Conservation (phyloP, 2,888 invertebrate species). For the Cheilosia impressa region DNA sequence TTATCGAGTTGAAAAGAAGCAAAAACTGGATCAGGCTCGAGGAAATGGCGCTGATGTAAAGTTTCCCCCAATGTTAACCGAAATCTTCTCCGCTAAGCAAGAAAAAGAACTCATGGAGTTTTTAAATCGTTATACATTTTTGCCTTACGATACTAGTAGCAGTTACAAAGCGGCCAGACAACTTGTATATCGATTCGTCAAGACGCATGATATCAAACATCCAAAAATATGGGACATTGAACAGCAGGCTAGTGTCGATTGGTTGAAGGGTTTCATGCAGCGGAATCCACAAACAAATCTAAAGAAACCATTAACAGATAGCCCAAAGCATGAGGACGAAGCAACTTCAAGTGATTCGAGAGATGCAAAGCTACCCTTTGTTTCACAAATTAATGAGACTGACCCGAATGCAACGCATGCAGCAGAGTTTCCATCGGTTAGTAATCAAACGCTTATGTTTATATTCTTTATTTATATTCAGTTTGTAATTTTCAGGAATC, state of each 20-base stretch:
- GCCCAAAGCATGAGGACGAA: slow-evolving; percentile 14
- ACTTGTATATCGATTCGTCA: slow-evolving; percentile 68
- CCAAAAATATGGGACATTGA: slow-evolving; percentile 65
- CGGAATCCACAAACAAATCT: slow-evolving; percentile 64
- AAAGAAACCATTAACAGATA: slow-evolving; percentile 22
- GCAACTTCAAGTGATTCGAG: neutral
- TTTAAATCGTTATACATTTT: slow-evolving; percentile 64
- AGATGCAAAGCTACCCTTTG: slow-evolving; percentile 1
- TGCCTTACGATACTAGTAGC: slow-evolving; percentile 68
- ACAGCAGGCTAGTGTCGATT: slow-evolving; percentile 60
- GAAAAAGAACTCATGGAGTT: slow-evolving; percentile 68
- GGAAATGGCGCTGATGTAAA: slow-evolving; percentile 17
- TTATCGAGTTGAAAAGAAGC: slow-evolving; percentile 66
- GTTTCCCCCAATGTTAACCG: slow-evolving; percentile 33
- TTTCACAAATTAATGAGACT: slow-evolving; percentile 39
- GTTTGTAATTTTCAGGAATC: slow-evolving; percentile 17
- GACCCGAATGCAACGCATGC: slow-evolving; percentile 29
- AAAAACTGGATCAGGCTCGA: slow-evolving; percentile 53
- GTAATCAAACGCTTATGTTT: neutral
- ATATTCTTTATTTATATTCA: neutral
- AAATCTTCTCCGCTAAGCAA: slow-evolving; percentile 57
- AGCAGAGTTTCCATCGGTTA: slow-evolving; percentile 24
- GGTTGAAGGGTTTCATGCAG: slow-evolving; percentile 59
- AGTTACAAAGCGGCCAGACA: slow-evolving; percentile 66
- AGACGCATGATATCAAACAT: slow-evolving; percentile 62